Base-by-base conservation (phyloP, 2,113 vertebrate species). In the Myiopsitta monachus region DNA sequence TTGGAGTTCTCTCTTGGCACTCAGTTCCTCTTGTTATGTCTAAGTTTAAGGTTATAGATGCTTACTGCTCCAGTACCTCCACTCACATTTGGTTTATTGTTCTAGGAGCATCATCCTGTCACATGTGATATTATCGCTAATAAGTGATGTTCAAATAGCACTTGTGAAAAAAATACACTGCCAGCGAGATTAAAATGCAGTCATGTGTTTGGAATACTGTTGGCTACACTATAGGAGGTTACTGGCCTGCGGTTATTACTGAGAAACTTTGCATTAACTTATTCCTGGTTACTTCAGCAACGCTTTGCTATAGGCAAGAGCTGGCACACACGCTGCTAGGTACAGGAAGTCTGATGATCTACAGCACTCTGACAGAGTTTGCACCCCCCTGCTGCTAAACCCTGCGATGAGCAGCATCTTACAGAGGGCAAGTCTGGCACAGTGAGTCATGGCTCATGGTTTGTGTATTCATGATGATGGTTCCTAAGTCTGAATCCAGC, bases 1-100 rank as follows among this genome's bases (percentile, higher is more conserved):
- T 96, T 75, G 75, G 80, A 80, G 91, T 88, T 84, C 83, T 52
- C 54, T 85, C 47, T 61, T 44, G 92, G 76, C 31, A 33, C 16
- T 51, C 55, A 28, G 55, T 51, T 23, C 64, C 67, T 93, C 41
- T 83, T 96, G 76, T 70, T 72, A 80, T 15, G 15, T 36, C 55
- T 72, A 36, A 82, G 52, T 46, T 62, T 52, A 72, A 62, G 33
- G 66, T 79, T 67, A 74, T 33, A 80, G 10, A 54, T 0, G 1
- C 64, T 86, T 84, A 72, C 73, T 15, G 14, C 62, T 82, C 79
- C 87, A 38, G 70, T 24, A 68, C 66, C 47, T 88, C 49, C 46
- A n/a, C 41, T 87, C 82, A 19, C 67, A 39, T 63, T 49, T 22
- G 9, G 39, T 87, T 84, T 28, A 66, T 64, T 87, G 55, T 57